These are phyloP conservation scores for Heliconius aoede DNA, from an alignment of 2,888 invertebrate species.

Conservation along the genomic window DNA sequence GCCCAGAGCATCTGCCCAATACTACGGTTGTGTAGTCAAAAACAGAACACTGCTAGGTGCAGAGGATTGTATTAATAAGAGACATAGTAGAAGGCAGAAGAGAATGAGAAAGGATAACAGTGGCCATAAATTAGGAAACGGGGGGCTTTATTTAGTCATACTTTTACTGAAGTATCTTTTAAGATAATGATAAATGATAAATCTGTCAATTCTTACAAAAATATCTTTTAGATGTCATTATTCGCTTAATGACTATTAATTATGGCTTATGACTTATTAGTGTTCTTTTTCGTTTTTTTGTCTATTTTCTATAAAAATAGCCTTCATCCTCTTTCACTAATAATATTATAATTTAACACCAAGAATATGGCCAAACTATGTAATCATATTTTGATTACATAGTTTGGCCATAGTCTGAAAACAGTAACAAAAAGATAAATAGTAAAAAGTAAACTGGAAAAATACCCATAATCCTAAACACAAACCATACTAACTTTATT, in stretches of 20 bases:
- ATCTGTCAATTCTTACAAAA: too few species aligned
- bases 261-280: neutral
- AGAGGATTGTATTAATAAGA: neutral
- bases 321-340: too few species aligned
- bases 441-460: too few species aligned
- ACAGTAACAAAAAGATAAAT: too few species aligned
- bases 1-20: constrained; percentile 48
- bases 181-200: neutral
- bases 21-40: constrained; percentile 36
- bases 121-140: neutral
- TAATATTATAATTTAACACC: too few species aligned
- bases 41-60: constrained; percentile 19
- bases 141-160: neutral
- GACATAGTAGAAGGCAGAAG: neutral
- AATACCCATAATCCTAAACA: too few species aligned
- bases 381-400: too few species aligned
- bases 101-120: neutral
- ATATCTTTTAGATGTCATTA: neutral
- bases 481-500: too few species aligned
- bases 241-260: neutral
- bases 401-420: too few species aligned
- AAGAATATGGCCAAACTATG: too few species aligned
- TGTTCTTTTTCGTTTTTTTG: neutral
- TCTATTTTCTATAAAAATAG: neutral
- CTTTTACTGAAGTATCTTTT: neutral